Evolutionary conservation across 2,797 vertebrate species (phyloP).

Genomic region (Lutjanus argentimaculatus): DNA sequence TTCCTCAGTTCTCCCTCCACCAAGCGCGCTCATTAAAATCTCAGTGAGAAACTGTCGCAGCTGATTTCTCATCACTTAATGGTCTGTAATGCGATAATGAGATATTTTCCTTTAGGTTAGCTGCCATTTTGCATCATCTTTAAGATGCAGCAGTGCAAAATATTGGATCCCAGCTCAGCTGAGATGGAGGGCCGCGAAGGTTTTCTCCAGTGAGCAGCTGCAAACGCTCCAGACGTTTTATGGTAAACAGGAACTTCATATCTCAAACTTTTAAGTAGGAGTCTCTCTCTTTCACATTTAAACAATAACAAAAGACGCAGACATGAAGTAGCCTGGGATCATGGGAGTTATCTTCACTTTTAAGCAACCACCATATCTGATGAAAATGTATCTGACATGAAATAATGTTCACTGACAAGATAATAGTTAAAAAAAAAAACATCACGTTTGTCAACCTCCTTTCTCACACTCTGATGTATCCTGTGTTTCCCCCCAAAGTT

Average conservation of each 20-base stretch:
- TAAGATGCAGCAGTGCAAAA: slow-evolving; percentile 39
- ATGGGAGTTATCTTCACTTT: too few relatives aligned
- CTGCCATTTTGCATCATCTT: slow-evolving; percentile 70
- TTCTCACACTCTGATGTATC: too few relatives aligned
- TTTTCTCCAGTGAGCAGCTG: slow-evolving; percentile 41
- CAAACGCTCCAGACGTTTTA: slow-evolving; percentile 58
- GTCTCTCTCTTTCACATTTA: too few relatives aligned
- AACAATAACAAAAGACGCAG: too few relatives aligned
- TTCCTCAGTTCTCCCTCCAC: slow-evolving; percentile 45
- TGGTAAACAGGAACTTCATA: slow-evolving; percentile 42
- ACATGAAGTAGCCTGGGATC: too few relatives aligned
- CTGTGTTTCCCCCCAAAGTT: too few relatives aligned
- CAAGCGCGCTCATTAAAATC: slow-evolving; percentile 71
- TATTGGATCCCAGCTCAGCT: slow-evolving; percentile 18
- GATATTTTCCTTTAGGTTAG: slow-evolving; percentile 75
- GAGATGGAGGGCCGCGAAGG: slow-evolving; percentile 34
- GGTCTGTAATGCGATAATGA: slow-evolving; percentile 69
- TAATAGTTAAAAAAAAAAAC: too few relatives aligned
- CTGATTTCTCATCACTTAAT: slow-evolving; percentile 75
- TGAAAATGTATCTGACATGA: too few relatives aligned
- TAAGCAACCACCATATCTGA: too few relatives aligned
- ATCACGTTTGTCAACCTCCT: too few relatives aligned
- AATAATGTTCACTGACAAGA: too few relatives aligned
- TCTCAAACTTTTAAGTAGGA: too few relatives aligned
- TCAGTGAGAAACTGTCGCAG: slow-evolving; percentile 57